Evolutionary conservation across 2,113 vertebrate genomes (phyloP).

Genomic region (Chaetops frenatus): DNA sequence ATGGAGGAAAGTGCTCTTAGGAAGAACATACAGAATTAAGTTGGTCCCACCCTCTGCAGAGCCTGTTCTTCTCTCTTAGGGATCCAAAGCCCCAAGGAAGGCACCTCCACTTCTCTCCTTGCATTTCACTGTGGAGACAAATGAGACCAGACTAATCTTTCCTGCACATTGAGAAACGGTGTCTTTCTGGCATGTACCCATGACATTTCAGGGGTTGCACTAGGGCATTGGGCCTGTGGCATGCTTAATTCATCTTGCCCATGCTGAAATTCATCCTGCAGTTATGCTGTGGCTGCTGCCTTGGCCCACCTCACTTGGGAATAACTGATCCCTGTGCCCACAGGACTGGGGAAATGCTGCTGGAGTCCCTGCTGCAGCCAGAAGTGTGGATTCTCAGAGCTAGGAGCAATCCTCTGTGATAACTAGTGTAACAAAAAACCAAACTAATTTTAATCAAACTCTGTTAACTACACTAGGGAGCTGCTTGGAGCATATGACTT

Average conservation of each 20-base stretch:
- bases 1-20: neutral
- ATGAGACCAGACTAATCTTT: neutral
- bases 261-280: neutral
- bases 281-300: accelerated
- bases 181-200: neutral
- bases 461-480: neutral
- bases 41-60: neutral
- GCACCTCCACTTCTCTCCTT: neutral
- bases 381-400: neutral
- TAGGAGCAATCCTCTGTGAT: neutral
- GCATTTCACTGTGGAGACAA: neutral
- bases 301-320: accelerated
- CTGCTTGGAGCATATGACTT: neutral
- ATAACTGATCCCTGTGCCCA: neutral
- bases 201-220: neutral
- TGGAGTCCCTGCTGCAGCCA: neutral
- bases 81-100: neutral
- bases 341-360: neutral
- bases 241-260: neutral
- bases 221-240: neutral
- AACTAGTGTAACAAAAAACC: accelerated
- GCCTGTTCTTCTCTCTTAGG: neutral
- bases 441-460: neutral
- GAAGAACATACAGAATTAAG: neutral
- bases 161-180: neutral